Conservation (phyloP, 2,113 vertebrate species). For the Silurus asotus region DNA sequence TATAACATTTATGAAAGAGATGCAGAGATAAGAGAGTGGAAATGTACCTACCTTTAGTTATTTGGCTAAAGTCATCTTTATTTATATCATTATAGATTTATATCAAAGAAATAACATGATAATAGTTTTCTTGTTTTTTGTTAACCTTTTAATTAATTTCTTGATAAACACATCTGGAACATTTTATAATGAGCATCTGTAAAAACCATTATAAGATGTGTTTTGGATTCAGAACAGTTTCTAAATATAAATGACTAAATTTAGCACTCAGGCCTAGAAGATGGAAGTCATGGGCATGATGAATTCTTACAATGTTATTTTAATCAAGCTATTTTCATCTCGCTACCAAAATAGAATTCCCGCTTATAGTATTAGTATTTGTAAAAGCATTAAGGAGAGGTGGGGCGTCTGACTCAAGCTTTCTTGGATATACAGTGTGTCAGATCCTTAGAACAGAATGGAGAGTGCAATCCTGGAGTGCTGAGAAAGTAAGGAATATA, state of each 20-base stretch:
- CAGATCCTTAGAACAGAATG: neutral
- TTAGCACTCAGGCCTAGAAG: neutral
- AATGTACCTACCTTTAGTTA: neutral
- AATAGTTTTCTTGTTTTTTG: neutral
- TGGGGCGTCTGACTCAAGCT: neutral
- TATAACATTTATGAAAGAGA: neutral
- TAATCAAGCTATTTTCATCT: constrained; percentile 26
- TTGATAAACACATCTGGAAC: neutral
- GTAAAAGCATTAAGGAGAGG: neutral
- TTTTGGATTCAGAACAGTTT: neutral
- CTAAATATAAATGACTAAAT: neutral
- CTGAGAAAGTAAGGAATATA: neutral
- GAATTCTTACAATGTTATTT: constrained; percentile 18
- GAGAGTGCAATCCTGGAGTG: neutral
- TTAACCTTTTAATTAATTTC: neutral
- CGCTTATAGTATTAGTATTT: neutral
- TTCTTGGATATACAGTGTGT: neutral
- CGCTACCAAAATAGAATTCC: constrained; percentile 39
- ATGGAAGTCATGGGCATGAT: neutral
- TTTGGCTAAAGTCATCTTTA: neutral
- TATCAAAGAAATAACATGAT: neutral
- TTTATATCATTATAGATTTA: neutral
- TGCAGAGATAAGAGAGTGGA: neutral
- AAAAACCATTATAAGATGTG: neutral
- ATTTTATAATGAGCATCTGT: neutral